Conservation (phyloP, 2,888 invertebrate species). For the Patella depressa region DNA sequence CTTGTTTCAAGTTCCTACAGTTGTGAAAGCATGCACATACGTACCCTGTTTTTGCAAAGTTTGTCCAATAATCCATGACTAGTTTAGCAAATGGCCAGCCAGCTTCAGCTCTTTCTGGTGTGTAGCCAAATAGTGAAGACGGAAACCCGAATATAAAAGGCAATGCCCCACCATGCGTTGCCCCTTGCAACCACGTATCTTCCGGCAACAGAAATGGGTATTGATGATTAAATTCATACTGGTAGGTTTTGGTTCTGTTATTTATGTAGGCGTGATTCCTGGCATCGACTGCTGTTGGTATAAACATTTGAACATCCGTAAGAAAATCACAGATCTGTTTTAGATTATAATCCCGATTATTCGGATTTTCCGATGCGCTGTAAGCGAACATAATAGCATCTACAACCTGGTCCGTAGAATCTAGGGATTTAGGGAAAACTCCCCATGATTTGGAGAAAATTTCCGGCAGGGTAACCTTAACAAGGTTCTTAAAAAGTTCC, state of each 20-base stretch:
- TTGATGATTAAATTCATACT: constrained; percentile 8
- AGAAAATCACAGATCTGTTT: background rate
- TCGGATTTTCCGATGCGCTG: background rate
- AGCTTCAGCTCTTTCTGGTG: background rate
- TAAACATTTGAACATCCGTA: background rate
- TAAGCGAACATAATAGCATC: background rate
- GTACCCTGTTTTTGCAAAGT: background rate
- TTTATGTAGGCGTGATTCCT: background rate
- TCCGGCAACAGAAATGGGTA: background rate
- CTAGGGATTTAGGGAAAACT: background rate
- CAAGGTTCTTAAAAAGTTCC: background rate
- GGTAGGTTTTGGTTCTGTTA: background rate
- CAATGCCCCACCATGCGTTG: background rate
- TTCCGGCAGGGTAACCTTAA: background rate
- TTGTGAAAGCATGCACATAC: background rate
- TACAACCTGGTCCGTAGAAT: background rate
- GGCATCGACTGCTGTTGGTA: background rate
- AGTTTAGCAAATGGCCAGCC: background rate
- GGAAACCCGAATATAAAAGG: background rate
- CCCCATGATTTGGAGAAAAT: constrained; percentile 15
- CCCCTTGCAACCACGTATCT: background rate
- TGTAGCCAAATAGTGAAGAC: background rate
- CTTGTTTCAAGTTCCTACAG: no score
- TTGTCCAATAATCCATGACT: constrained; percentile 10
- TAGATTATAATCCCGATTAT: background rate